Evolutionary conservation across 2,797 vertebrate genomes (phyloP).

Genomic region (Gymnothorax reevesii): DNA sequence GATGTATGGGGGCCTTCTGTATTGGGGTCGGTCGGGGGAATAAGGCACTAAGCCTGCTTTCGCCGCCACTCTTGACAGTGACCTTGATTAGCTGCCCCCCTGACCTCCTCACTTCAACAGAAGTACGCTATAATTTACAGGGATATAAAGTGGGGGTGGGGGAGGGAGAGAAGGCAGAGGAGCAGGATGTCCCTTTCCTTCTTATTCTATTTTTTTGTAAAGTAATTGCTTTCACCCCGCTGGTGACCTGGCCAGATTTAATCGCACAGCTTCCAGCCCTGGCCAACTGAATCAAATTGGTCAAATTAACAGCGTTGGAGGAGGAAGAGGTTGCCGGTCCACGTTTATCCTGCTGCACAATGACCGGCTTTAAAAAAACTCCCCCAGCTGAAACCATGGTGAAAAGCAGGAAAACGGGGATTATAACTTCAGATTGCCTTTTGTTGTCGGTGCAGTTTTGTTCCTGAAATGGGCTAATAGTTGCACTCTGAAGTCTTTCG

Average conservation of each 20-base stretch:
- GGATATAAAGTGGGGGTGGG: slow-evolving; percentile 51
- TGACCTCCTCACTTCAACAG: slow-evolving; percentile 68
- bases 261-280: slow-evolving; percentile 70
- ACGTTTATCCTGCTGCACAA: slow-evolving; percentile 3
- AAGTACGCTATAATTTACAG: slow-evolving; percentile 65
- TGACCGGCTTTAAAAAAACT: slow-evolving; percentile 16
- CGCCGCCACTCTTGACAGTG: slow-evolving; percentile 42
- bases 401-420: neutral
- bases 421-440: slow-evolving; percentile 21
- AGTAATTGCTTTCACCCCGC: slow-evolving; percentile 81
- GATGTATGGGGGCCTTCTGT: slow-evolving; percentile 24
- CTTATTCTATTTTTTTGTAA: slow-evolving; percentile 69
- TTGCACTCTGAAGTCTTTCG: neutral
- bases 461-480: slow-evolving; percentile 22
- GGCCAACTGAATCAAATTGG: slow-evolving; percentile 76
- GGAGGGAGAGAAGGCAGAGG: slow-evolving; percentile 35
- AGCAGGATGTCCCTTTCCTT: slow-evolving; percentile 57
- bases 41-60: slow-evolving; percentile 43
- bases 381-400: neutral
- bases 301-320: slow-evolving; percentile 70
- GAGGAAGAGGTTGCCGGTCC: slow-evolving; percentile 54
- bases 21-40: slow-evolving; percentile 7
- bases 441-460: slow-evolving; percentile 8
- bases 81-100: slow-evolving; percentile 44
- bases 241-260: slow-evolving; percentile 78